Conservation (phyloP, 2,797 vertebrate species). For the Cyprinella venusta region DNA sequence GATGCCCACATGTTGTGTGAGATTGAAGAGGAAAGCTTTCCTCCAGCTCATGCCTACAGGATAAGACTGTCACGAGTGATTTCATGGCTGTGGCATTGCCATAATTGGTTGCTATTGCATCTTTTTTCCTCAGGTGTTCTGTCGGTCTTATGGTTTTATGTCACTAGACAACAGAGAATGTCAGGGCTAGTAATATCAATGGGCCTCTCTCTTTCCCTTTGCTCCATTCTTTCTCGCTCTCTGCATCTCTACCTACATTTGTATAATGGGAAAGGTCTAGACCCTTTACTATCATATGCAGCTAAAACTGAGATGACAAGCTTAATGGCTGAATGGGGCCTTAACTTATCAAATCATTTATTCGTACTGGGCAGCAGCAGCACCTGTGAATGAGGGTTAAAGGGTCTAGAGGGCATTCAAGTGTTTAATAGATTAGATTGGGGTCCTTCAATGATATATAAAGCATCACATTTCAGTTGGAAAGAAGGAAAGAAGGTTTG, state of each 20-base stretch:
- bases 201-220: not conserved
- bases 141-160: conserved; percentile 31
- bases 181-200: conserved; percentile 11
- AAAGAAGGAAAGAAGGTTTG: not conserved
- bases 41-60: conserved; percentile 20
- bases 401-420: not conserved
- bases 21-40: conserved; percentile 29
- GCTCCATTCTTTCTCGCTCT: not conserved
- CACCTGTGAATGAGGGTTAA: conserved; percentile 39
- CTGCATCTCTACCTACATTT: not conserved
- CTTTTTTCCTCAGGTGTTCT: conserved; percentile 30
- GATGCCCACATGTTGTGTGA: conserved; percentile 4
- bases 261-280: conserved; percentile 31
- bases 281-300: conserved; percentile 34
- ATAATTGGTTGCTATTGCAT: conserved; percentile 37
- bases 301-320: conserved; percentile 41
- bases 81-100: conserved; percentile 10
- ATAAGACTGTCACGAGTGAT: conserved; percentile 22
- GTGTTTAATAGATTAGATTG: conserved; percentile 16
- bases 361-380: not conserved
- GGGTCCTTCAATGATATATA: not conserved
- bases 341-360: conserved; percentile 38
- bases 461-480: conserved; percentile 1
- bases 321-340: conserved; percentile 9
- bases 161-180: conserved; percentile 21